Evolutionary conservation across 2,797 vertebrate genomes (phyloP).

Genomic region (Myotis planiceps): DNA sequence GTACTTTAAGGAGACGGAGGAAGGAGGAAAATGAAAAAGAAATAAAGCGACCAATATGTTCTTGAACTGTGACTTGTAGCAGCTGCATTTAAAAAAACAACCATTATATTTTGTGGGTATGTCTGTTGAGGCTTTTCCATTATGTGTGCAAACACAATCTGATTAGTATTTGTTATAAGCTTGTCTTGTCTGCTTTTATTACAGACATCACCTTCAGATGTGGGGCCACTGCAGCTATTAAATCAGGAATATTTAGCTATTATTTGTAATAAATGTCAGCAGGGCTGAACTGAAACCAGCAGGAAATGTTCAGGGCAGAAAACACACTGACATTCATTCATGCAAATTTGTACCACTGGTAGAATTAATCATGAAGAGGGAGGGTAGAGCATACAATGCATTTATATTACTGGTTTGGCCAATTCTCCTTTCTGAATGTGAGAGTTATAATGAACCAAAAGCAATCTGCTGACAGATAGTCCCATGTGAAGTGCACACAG

Average conservation of each 20-base stretch:
- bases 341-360: constrained; percentile 87
- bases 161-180: constrained; percentile 87
- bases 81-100: constrained; percentile 83
- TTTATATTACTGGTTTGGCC: constrained; percentile 83
- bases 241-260: constrained; percentile 90
- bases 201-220: constrained; percentile 87
- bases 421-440: constrained; percentile 78
- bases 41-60: constrained; percentile 71
- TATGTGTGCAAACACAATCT: constrained; percentile 86
- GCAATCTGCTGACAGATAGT: constrained; percentile 75
- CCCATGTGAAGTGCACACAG: constrained; percentile 61
- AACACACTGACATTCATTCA: constrained; percentile 90
- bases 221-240: constrained; percentile 84
- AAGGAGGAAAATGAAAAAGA: constrained; percentile 73
- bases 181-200: constrained; percentile 87
- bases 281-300: constrained; percentile 86
- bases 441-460: constrained; percentile 76
- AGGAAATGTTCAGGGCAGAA: constrained; percentile 88
- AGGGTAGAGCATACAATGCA: constrained; percentile 77
- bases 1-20: constrained; percentile 66
- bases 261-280: constrained; percentile 91
- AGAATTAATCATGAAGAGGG: constrained; percentile 86
- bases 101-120: constrained; percentile 74
- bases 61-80: constrained; percentile 84
- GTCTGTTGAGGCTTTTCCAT: constrained; percentile 73